Evolutionary conservation across 2,888 invertebrate species (phyloP), one percentile per base, ranked within the genome.

Genomic region (Spicauda simplicius): DNA sequence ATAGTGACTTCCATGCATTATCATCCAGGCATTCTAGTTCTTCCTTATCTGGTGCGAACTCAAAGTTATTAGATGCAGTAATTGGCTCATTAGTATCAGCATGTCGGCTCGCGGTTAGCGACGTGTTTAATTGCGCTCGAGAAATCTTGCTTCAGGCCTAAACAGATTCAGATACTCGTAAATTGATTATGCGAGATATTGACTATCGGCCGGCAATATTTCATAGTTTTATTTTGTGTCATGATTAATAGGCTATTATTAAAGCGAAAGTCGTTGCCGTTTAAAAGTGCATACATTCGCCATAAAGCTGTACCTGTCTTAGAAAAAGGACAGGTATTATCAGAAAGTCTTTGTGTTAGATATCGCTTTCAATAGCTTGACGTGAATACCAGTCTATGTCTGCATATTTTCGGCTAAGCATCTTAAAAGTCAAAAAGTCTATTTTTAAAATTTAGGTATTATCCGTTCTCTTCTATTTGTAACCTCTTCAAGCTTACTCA

Each of bases 71-170:
- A 73, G 66, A 73, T 71, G 73, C 64, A 69, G 72, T 73, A 72
- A 73, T 73, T 73, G 72, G 72, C 72, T 72, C 73, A 64, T 73
- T 73, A 72, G 72, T 73, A 73, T 71, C 70, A 52, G 69, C 67
- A 63, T 62, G 70, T 69, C 60, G 60, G 52, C 58, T 73, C 70
- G 72, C 69, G 69, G 66, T 71, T 67, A 61, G 67, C 60, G 60
- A 60, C 60, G 45, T 56, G 66, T 66, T 66, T 66, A 66, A 66
- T 66, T 55, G 60, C 66, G 63, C 48, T 56, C 63, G 66, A 66
- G 66, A 66, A 66, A 66, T 66, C 60, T 50, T 37, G 56, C 66
- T 45, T 18, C 33, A 19, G 60, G 66, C 66, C 66, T 66, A 61
- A 66, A 66, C 56, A 66, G 66, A 66, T 61, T 53, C 66, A 56